Conservation (phyloP, 92 coral and sea anemone species). For the Palythoa grandiflora region DNA sequence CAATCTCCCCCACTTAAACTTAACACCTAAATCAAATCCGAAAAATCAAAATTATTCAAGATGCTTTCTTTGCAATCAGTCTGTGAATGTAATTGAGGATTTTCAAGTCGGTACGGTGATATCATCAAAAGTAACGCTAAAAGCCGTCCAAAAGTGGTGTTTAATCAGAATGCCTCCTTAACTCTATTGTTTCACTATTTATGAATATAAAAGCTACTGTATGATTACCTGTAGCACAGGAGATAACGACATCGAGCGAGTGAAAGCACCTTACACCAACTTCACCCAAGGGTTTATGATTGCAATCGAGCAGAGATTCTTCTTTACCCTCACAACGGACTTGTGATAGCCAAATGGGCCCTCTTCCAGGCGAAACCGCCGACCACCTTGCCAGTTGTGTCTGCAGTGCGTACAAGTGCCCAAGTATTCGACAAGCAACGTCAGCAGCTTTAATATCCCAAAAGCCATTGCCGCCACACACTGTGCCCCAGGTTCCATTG, state of each 20-base stretch:
- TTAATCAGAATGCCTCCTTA: not conserved
- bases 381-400: constrained; percentile 42
- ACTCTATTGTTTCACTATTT: not conserved
- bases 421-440: constrained; percentile 39
- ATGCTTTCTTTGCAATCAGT: too few species aligned
- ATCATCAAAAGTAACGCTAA: too few species aligned
- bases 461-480: constrained; percentile 30
- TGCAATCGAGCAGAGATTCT: constrained; percentile 17
- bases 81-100: too few species aligned
- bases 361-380: constrained; percentile 12
- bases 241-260: constrained; percentile 37
- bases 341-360: constrained; percentile 32
- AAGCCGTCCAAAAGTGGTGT: too few species aligned
- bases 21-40: too few species aligned
- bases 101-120: too few species aligned
- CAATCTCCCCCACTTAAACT: too few species aligned
- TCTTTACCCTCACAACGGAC: constrained; percentile 32
- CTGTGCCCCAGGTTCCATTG: constrained; percentile 50
- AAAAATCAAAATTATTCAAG: too few species aligned
- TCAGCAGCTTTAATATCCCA: constrained; percentile 41
- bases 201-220: not conserved
- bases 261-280: constrained; percentile 9
- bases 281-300: constrained; percentile 20
- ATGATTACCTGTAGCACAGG: constrained; percentile 30
- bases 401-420: constrained; percentile 8